A percentile compares a stretch with the other conserved stretches of the same genome.
phyloP scores from a whole-genome alignment of 2,888 invertebrate species.

The Caenorhabditis wallacei region DNA sequence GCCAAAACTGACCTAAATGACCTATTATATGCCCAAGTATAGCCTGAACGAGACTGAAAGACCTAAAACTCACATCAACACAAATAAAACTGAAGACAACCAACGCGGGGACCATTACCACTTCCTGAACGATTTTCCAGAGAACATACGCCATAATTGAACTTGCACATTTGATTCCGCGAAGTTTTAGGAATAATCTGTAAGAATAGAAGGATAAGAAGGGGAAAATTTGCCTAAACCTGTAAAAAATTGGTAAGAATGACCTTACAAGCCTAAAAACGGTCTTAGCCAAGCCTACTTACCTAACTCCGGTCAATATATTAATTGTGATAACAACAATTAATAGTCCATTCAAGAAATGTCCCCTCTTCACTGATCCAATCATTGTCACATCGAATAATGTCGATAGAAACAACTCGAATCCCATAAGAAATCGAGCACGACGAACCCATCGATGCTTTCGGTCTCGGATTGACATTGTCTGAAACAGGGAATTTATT shows the following conservation, averaged over 20 bases:
- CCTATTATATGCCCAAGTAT: too few relatives aligned
- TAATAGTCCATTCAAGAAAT: constrained; percentile 53
- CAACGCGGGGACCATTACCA: constrained; percentile 60
- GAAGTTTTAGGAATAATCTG: constrained; percentile 54
- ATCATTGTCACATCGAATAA: constrained; percentile 58
- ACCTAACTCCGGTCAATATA: constrained; percentile 55
- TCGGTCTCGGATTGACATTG: constrained; percentile 45
- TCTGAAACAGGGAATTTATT: neutral
- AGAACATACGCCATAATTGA: constrained; percentile 62
- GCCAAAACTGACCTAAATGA: neutral
- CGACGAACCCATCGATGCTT: constrained; percentile 49
- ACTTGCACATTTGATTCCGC: constrained; percentile 59
- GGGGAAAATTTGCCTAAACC: too few relatives aligned
- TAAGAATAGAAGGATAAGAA: too few relatives aligned
- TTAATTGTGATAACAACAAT: constrained; percentile 58
- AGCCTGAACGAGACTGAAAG: too few relatives aligned
- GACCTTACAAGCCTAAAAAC: neutral
- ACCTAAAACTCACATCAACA: constrained; percentile 54
- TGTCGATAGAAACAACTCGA: constrained; percentile 44
- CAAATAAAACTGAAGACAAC: constrained; percentile 63
- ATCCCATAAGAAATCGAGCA: constrained; percentile 24
- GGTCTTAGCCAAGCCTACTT: neutral
- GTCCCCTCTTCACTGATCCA: constrained; percentile 35
- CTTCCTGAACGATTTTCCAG: constrained; percentile 66
- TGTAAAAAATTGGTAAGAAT: neutral